These are phyloP conservation scores for Alviniconcha marisindica DNA, from an alignment of 1,140 invertebrate species.

Conservation along the genomic window DNA sequence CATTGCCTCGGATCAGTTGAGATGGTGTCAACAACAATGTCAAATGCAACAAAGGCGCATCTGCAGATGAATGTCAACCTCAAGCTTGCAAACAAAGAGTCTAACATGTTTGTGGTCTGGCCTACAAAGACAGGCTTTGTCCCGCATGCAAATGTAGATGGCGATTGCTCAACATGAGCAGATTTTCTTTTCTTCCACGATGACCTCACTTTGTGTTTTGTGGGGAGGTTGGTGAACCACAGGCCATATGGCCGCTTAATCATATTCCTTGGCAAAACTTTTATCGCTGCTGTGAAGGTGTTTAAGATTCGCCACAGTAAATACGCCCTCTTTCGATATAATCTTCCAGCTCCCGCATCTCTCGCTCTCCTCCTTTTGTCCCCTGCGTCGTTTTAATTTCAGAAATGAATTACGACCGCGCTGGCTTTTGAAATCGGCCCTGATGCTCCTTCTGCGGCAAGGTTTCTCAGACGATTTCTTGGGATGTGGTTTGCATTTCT, in stretches of 20 bases:
- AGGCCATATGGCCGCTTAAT: slow-evolving; percentile 43
- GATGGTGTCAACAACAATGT: too few relatives aligned
- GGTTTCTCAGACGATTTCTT: background rate
- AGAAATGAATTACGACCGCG: slow-evolving; percentile 28
- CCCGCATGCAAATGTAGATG: slow-evolving; percentile 17
- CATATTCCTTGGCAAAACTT: slow-evolving; percentile 16
- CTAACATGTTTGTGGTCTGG: background rate
- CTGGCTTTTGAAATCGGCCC: background rate
- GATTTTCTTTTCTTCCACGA: background rate
- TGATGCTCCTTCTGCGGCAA: slow-evolving; percentile 21
- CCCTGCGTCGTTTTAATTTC: slow-evolving; percentile 31
- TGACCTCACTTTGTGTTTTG: background rate
- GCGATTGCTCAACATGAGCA: background rate
- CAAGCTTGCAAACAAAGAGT: too few relatives aligned
- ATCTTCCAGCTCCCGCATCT: background rate
- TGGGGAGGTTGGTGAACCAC: slow-evolving; percentile 39
- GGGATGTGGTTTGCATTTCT: slow-evolving; percentile 38
- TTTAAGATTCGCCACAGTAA: slow-evolving; percentile 33
- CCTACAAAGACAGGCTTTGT: background rate
- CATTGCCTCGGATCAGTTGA: too few relatives aligned
- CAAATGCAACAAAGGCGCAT: too few relatives aligned
- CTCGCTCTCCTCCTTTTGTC: slow-evolving; percentile 15
- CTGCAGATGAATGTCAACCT: background rate
- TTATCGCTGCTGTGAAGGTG: slow-evolving; percentile 27
- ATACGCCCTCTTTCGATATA: slow-evolving; percentile 16